Conservation (phyloP, 2,113 vertebrate species). For the Pituophis catenifer region DNA sequence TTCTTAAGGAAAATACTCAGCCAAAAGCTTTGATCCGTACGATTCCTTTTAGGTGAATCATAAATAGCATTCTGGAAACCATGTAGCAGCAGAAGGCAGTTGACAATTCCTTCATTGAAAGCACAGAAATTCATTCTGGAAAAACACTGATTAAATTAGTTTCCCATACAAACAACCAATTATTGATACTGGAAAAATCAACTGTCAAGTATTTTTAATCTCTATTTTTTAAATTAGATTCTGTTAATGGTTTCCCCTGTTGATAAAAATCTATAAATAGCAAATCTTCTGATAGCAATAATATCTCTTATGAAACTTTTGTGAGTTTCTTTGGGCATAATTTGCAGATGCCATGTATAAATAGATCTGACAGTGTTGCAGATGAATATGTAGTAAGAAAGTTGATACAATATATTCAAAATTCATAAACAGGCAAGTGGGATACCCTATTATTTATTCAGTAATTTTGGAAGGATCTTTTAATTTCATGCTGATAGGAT, state of each 20-base stretch:
- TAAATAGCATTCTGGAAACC: constrained; percentile 27
- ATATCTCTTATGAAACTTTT: background rate
- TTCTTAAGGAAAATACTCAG: background rate
- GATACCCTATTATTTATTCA: background rate
- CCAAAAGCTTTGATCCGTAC: constrained; percentile 25
- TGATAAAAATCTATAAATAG: background rate
- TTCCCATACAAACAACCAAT: constrained; percentile 4
- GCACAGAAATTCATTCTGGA: background rate
- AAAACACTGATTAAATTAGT: background rate
- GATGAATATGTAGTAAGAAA: background rate
- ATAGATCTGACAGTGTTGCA: background rate
- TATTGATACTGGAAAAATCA: fast-evolving
- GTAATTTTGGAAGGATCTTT: background rate
- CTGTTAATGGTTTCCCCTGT: background rate
- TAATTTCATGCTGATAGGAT: background rate
- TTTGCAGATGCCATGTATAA: background rate
- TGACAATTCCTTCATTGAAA: constrained; percentile 4
- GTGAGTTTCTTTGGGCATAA: background rate
- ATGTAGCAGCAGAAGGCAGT: background rate
- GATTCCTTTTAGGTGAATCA: constrained; percentile 15
- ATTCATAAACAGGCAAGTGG: background rate
- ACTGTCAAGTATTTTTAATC: background rate
- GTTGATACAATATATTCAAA: background rate
- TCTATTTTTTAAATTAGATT: background rate
- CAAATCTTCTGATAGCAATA: background rate